These are phyloP conservation scores for Rhizomys pruinosus DNA, from an alignment of 2,113 vertebrate genomes.

Conservation along the genomic window DNA sequence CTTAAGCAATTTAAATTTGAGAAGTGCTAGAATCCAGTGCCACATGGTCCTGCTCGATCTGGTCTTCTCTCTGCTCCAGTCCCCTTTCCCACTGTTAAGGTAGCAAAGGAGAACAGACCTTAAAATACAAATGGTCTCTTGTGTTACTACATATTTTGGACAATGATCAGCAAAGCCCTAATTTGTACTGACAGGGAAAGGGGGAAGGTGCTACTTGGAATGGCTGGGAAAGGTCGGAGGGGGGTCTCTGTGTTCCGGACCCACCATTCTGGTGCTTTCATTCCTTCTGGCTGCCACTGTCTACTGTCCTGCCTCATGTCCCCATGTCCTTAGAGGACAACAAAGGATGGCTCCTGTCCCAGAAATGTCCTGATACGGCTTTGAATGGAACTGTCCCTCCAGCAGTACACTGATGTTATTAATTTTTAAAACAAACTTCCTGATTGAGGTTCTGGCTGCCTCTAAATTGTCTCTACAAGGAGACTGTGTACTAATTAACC, in stretches of 20 bases:
- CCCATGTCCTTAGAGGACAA: slow-evolving; percentile 41
- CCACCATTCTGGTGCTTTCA: neutral
- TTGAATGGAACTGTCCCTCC: slow-evolving; percentile 79
- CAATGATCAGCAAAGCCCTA: neutral
- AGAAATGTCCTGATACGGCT: slow-evolving; percentile 71
- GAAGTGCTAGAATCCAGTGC: neutral
- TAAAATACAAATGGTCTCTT: neutral
- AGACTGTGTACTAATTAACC: slow-evolving; percentile 91
- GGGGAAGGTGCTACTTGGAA: neutral
- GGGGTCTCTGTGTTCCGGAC: fast-evolving
- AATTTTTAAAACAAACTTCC: slow-evolving; percentile 90
- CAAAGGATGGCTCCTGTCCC: slow-evolving; percentile 69
- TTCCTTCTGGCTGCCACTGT: neutral
- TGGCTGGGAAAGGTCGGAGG: fast-evolving
- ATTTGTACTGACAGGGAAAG: neutral
- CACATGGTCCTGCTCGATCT: fast-evolving
- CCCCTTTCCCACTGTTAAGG: neutral
- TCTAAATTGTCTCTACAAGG: slow-evolving; percentile 89
- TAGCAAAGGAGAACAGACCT: neutral
- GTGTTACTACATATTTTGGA: neutral
- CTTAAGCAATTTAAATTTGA: neutral
- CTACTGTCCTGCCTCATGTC: neutral
- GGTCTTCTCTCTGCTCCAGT: neutral
- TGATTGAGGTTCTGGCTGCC: slow-evolving; percentile 89
- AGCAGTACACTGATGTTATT: slow-evolving; percentile 85